Conservation (phyloP, 2,113 vertebrate genomes). For the Equus przewalskii region DNA sequence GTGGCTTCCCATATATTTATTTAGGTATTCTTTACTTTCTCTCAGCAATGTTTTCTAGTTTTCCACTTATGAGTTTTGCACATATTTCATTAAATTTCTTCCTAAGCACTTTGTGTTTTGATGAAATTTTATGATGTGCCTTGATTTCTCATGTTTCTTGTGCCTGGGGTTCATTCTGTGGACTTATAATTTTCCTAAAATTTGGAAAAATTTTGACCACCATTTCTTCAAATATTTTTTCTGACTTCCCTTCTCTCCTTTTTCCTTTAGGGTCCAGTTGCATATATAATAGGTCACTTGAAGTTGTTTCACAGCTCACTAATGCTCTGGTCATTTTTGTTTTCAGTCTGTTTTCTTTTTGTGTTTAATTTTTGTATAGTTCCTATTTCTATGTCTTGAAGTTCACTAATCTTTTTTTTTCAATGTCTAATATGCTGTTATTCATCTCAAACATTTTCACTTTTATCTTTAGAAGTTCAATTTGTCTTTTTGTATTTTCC, state of each 20-base stretch:
- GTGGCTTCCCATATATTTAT: background rate
- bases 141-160: background rate
- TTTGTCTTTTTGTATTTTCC: background rate
- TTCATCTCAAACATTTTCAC: background rate
- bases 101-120: constrained; percentile 11
- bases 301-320: background rate
- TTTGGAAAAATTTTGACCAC: background rate
- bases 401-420: background rate
- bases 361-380: background rate
- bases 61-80: background rate
- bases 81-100: background rate
- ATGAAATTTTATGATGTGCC: background rate
- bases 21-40: constrained; percentile 21
- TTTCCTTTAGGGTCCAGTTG: background rate
- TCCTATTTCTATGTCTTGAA: background rate
- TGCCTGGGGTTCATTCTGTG: background rate
- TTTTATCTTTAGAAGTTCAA: background rate
- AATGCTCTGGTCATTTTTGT: background rate
- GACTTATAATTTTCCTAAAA: background rate
- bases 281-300: background rate
- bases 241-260: background rate
- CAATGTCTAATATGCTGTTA: background rate
- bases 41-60: constrained; percentile 17
- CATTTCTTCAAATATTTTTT: background rate
- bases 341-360: background rate